Base-by-base conservation (phyloP, 2,797 vertebrate genomes). In the Trematomus bernacchii region DNA sequence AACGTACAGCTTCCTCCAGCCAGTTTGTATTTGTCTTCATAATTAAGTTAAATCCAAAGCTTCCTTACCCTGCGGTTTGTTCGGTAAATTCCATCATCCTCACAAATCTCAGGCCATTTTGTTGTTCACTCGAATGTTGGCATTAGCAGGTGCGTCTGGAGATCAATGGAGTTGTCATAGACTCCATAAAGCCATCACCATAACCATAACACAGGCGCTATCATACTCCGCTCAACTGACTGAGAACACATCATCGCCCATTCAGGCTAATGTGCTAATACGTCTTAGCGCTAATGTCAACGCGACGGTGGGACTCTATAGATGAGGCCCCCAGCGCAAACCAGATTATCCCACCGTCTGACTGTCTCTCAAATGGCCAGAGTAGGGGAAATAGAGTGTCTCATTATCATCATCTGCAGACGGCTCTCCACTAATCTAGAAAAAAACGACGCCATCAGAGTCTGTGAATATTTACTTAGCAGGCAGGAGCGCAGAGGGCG, bases 211-310 rank as follows among this genome's bases (percentile, higher is more conserved):
- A 81, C 79, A 72, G 88, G 58, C 74, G 66, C 89, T 81, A 83
- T 87, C 84, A 83, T 78, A 83, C 84, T 85, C 87, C 80, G 81
- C 89, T 93, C 92, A 92, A 91, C 88, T 77, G 89, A 90, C 80
- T 87, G 86, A 83, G 84, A 87, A 90, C 91, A 85, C 89, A 92
- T 94, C 89, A 90, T 88, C 69, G 70, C 87, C 89, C 87, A 89
- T 92, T 92, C 87, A 47, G 71, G 81, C 88, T 93, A 94, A 94
- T 91, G 93, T 87, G 90, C 88, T 90, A 93, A 94, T 93, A 92
- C 66, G 67, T 93, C 92, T 93, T 82, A 53, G 89, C 61, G 89
- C 82, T 93, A 92, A 93, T 91, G 92, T 91, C 90, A 90, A 76
- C 44, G 80, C 68, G 64, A 70, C 78, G 67, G 83, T 71, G 87